Conservation (phyloP, 2,113 vertebrate species). For the Hippocampus barbouri region DNA sequence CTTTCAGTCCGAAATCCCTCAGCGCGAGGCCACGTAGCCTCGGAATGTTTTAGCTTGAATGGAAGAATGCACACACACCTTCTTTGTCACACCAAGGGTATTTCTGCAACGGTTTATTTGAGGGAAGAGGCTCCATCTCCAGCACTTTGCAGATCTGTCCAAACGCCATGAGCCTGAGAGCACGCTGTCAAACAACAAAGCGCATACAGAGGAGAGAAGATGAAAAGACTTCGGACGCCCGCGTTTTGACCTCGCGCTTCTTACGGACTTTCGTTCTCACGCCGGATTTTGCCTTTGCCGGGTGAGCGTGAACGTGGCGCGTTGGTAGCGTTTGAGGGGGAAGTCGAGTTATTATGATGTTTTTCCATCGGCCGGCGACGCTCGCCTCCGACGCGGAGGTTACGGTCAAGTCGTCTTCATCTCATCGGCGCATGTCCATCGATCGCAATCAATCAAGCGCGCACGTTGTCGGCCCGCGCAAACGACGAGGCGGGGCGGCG, state of each 20-base stretch:
- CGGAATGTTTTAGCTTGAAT: conserved; percentile 3
- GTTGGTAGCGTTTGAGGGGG: too few species aligned
- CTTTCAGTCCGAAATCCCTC: not conserved
- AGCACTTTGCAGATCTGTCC: conserved; percentile 98
- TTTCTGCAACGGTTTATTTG: conserved; percentile 95
- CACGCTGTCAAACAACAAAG: conserved; percentile 76
- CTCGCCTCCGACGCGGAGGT: not conserved
- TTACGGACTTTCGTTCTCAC: not conserved
- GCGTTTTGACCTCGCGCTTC: not conserved
- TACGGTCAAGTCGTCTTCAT: not conserved
- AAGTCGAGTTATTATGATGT: too few species aligned
- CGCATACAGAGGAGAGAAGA: conserved; percentile 5
- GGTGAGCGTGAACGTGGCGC: too few species aligned
- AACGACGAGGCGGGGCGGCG: conserved; percentile 13
- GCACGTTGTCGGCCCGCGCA: conserved; percentile 6
- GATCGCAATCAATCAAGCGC: conserved; percentile 1
- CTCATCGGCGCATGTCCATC: conserved; percentile 7
- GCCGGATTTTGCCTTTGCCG: not conserved
- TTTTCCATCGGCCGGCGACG: not conserved
- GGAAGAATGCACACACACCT: conserved; percentile 68
- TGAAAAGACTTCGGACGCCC: not conserved
- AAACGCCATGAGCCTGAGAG: conserved; percentile 93
- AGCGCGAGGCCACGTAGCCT: not conserved
- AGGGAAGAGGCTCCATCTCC: conserved; percentile 97
- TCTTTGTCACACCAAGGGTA: conserved; percentile 97